Evolutionary conservation across 2,113 vertebrate species (phyloP), one percentile per base, ranked within the genome.

Genomic region (Pelmatolapia mariae): DNA sequence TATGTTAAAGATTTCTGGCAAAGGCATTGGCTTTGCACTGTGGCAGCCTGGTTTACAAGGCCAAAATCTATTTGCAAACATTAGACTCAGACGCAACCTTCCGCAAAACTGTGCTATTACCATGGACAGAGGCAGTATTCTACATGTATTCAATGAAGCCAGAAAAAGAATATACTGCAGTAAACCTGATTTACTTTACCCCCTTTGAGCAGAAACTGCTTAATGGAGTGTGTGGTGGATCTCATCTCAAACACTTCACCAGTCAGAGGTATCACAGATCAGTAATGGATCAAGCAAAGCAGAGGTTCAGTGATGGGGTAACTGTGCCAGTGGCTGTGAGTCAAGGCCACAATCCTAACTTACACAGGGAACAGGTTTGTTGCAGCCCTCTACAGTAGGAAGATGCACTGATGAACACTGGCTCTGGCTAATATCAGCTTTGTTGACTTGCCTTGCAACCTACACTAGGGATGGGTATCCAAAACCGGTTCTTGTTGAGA

Each of bases 21-120:
- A 78, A 80, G 63, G 79, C 52, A 18, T 47, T 66, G 29, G 76
- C 13, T n/a, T 81, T 61, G 80, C 85, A 66, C 54, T 86, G 80
- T 83, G 52, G 38, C 26, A 40, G 82, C 10, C 5, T 18, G 45
- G 83, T 89, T 91, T 90, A 87, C 40, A 89, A 90, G 50, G 43
- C 61, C n/a, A 68, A 88, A 84, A 79, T 86, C 80, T 82, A 82
- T 87, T 86, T 90, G 56, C 86, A 92, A 89, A 91, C 87, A 86
- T 85, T 82, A 80, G 80, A 83, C 12, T 89, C 24, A 87, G 38
- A 88, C 2, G 9, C 50, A 73, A 73, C 43, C 56, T 63, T 66
- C 38, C 3, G 63, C 29, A 80, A 87, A 84, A 52, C 45, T 33
- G 73, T 43, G 13, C 87, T 24, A 73, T 91, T 91, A 89, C 80